Evolutionary conservation across 2,888 invertebrate species (phyloP), one percentile per base, ranked within the genome.

Genomic region (Drosophila neonasuta): DNA sequence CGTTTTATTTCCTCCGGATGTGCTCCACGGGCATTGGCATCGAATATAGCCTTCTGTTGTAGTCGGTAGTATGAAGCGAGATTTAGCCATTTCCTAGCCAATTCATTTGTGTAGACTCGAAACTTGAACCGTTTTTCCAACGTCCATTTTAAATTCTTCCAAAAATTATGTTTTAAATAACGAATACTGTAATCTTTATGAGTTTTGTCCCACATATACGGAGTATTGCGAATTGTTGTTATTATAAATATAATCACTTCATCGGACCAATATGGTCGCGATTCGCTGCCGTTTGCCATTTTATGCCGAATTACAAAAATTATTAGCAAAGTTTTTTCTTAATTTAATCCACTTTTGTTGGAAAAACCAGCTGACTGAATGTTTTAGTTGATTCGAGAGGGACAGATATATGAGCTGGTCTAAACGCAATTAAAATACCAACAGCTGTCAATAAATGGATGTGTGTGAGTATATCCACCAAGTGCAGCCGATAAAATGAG

Each of bases 141-240:
- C 5, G 74, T 74, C 60, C 60, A 71, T 49, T 59, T 68, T 32
- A 74, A 49, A 42, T 74, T 74, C 39, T 74, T 74, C 74, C 74
- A 74, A 42, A 74, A 74, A 41, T 74, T 68, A 9, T 74, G 74
- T 24, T 74, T 74, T 2, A 74, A 56, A 41, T 71, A 71, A 0
- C 74, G 68, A 17, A 74, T 74, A 52, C 74, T 68, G 13, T 68
- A 71, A 45, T 74, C 71, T 13, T 74, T 74, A 36, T 74, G 68
- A 7, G 61, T 64, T 34, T 74, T 74, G 20, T 74, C 74, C 74
- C 74, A 74, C 74, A 74, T 74, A 13, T 74, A 74, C 0, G 74
- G 74, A 2, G 74, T 74, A 17, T 74, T 74, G 0, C 74, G 74
- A 45, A 74, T 74, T 36, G 74, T 68, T 29, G 68, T 61, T 7